Percentiles rank a stretch among this genome's conserved stretches.
Conservation (phyloP, 2,888 invertebrate genomes). For the Phrixothrix hirtus region DNA sequence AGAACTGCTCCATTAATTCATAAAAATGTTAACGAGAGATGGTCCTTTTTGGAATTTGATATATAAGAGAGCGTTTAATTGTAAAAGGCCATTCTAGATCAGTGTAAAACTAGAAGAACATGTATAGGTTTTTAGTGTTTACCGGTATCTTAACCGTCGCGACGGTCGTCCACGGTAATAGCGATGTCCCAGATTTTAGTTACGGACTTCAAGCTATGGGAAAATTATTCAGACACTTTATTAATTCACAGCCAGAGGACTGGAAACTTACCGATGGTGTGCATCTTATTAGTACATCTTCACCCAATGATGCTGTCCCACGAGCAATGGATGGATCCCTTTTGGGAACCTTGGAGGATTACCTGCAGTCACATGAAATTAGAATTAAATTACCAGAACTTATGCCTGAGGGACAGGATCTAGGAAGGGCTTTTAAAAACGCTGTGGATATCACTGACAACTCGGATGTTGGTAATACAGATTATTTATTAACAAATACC, state of each 20-base stretch:
- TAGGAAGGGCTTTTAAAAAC: conserved; percentile 59
- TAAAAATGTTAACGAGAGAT: conserved; percentile 40
- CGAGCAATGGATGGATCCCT: conserved; percentile 60
- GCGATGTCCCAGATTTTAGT: conserved; percentile 41
- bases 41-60: conserved; percentile 27
- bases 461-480: conserved; percentile 58
- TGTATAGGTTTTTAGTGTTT: conserved; percentile 46
- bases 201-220: conserved; percentile 48
- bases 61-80: conserved; percentile 22
- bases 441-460: conserved; percentile 58
- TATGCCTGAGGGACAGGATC: conserved; percentile 64
- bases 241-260: conserved; percentile 60
- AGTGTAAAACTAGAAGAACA: conserved; percentile 36
- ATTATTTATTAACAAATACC: conserved; percentile 4
- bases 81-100: conserved; percentile 20
- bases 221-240: conserved; percentile 59
- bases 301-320: conserved; percentile 55
- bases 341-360: conserved; percentile 65
- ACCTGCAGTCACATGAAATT: conserved; percentile 72
- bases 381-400: conserved; percentile 72
- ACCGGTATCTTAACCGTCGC: conserved; percentile 31
- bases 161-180: conserved; percentile 21
- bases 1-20: conserved; percentile 56
- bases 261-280: conserved; percentile 67
- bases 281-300: conserved; percentile 63